Evolutionary conservation across 2,113 vertebrate species (phyloP).

Genomic region (Gymnocephalus cernua): DNA sequence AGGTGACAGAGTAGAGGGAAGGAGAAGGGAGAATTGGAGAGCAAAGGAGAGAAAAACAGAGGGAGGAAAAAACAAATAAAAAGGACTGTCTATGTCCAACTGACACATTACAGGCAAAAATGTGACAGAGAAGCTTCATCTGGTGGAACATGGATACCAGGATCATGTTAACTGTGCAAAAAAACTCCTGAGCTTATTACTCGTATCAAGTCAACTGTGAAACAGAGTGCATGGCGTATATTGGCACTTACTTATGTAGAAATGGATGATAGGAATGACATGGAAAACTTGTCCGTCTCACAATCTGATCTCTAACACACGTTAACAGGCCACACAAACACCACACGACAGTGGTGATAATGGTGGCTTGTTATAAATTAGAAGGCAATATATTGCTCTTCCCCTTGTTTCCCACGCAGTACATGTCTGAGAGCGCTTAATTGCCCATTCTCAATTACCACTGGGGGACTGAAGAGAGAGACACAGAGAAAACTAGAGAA

Average conservation of each 20-base stretch:
- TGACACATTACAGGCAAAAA: slow-evolving; percentile 7
- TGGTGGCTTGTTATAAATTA: slow-evolving; percentile 59
- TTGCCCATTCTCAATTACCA: slow-evolving; percentile 67
- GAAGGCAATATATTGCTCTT: slow-evolving; percentile 52
- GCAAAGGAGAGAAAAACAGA: background rate
- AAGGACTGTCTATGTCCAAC: background rate
- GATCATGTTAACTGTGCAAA: background rate
- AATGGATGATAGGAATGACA: slow-evolving; percentile 5
- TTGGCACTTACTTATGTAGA: slow-evolving; percentile 5
- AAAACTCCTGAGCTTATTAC: slow-evolving; percentile 13
- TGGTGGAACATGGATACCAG: background rate
- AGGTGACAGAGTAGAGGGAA: slow-evolving; percentile 13
- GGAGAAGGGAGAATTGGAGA: background rate
- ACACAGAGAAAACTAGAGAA: slow-evolving; percentile 29
- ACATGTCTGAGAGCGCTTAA: slow-evolving; percentile 68
- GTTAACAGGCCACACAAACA: background rate
- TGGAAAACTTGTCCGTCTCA: background rate
- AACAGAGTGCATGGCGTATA: background rate
- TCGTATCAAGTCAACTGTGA: background rate
- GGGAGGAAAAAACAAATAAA: too few relatives aligned
- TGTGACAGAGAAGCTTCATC: background rate
- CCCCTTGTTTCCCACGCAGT: slow-evolving; percentile 61
- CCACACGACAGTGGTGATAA: slow-evolving; percentile 20
- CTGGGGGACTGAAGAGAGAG: slow-evolving; percentile 43
- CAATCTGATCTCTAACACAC: background rate